Percentiles rank a stretch among this genome's conserved stretches.
phyloP scores from a whole-genome alignment of 2,113 vertebrate species.

The Opisthocomus hoazin region DNA sequence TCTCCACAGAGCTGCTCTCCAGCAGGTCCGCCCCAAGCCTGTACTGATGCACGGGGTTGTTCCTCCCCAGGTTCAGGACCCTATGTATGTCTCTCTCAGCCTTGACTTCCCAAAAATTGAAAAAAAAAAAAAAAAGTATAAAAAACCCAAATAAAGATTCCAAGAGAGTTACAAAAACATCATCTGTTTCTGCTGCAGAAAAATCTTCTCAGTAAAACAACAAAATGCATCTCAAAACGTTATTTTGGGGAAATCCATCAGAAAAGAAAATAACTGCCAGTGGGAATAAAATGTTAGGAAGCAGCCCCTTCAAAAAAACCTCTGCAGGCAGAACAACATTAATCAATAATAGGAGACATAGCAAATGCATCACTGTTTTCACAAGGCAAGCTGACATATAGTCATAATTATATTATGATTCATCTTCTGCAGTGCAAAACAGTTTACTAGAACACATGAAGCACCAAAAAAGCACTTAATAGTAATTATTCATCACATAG shows the following conservation, averaged over 20 bases:
- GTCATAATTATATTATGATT: background rate
- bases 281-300: background rate
- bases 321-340: background rate
- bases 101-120: background rate
- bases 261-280: background rate
- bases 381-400: background rate
- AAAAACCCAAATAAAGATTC: background rate
- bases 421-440: background rate
- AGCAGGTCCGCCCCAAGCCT: no score
- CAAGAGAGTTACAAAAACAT: conserved; percentile 22
- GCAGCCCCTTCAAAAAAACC: background rate
- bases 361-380: background rate
- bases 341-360: background rate
- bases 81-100: background rate
- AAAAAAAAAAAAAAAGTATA: conserved; percentile 34
- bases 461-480: background rate
- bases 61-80: no score
- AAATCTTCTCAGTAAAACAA: background rate
- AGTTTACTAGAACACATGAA: background rate
- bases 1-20: no score
- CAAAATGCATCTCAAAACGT: background rate
- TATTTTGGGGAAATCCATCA: background rate
- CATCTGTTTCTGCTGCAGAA: background rate
- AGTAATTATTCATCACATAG: background rate
- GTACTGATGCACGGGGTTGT: no score